Conservation (phyloP, 2,113 vertebrate genomes). For the Chamaetylas fuelleborni region DNA sequence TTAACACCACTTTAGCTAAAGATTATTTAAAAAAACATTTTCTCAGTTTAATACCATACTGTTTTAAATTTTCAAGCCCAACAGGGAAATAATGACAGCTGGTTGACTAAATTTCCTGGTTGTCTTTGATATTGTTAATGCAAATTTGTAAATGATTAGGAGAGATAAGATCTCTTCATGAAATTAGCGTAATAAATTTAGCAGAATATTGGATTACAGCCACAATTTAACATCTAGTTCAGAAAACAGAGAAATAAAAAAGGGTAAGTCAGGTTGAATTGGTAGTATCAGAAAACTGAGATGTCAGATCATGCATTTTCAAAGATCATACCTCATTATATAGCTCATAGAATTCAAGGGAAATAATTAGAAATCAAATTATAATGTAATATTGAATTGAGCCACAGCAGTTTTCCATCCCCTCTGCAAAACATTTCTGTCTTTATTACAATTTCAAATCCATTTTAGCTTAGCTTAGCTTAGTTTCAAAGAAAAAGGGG, state of each 20-base stretch:
- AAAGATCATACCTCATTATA: not conserved
- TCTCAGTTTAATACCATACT: not conserved
- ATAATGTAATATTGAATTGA: not conserved
- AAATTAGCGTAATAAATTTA: not conserved
- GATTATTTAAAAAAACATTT: not conserved
- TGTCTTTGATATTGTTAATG: not conserved
- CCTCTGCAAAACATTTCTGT: not conserved
- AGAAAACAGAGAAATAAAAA: not conserved
- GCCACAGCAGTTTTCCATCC: not conserved
- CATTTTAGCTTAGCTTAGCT: not conserved
- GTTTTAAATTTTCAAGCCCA: not conserved
- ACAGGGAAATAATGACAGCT: not conserved
- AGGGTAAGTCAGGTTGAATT: not conserved
- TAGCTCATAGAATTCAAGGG: not conserved
- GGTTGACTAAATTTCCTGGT: not conserved
- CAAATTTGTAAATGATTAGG: not conserved
- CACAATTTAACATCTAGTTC: not conserved
- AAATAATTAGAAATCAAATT: not conserved
- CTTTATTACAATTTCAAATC: not conserved
- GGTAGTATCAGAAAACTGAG: not conserved
- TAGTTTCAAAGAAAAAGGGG: not conserved
- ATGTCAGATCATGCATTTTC: not conserved
- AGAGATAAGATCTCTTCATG: not conserved
- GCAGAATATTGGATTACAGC: not conserved
- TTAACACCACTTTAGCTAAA: not conserved